Evolutionary conservation across 2,113 vertebrate genomes (phyloP).

Genomic region (Vulpes ferrilata): DNA sequence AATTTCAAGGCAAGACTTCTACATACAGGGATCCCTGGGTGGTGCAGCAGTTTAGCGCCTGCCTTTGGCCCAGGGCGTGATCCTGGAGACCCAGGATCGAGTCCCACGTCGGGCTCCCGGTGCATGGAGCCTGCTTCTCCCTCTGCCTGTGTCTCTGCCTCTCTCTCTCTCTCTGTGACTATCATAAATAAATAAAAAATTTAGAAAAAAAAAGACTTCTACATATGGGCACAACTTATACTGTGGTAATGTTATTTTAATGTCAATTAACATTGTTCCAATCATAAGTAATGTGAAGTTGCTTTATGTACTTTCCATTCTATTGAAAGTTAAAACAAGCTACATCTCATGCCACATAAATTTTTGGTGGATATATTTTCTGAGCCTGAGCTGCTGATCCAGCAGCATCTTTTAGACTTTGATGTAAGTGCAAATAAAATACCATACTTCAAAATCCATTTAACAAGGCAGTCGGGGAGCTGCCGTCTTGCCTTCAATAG

Average conservation of each 20-base stretch:
- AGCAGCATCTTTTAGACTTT: not conserved
- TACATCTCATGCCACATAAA: not conserved
- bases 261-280: not conserved
- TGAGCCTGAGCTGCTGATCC: not conserved
- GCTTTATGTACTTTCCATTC: not conserved
- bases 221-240: not conserved
- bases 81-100: no score
- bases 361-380: not conserved
- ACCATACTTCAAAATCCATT: constrained; percentile 2
- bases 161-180: no score
- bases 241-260: not conserved
- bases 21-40: not conserved
- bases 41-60: no score
- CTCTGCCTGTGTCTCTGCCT: no score
- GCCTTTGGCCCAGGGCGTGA: no score
- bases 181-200: no score
- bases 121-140: no score
- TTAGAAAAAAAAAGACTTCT: not conserved
- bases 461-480: not conserved
- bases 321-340: not conserved
- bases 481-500: not conserved
- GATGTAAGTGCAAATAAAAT: not conserved
- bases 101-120: no score
- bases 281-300: not conserved
- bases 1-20: not conserved